Conservation (phyloP, 1,140 invertebrate species). For the Brachionus sp. region DNA sequence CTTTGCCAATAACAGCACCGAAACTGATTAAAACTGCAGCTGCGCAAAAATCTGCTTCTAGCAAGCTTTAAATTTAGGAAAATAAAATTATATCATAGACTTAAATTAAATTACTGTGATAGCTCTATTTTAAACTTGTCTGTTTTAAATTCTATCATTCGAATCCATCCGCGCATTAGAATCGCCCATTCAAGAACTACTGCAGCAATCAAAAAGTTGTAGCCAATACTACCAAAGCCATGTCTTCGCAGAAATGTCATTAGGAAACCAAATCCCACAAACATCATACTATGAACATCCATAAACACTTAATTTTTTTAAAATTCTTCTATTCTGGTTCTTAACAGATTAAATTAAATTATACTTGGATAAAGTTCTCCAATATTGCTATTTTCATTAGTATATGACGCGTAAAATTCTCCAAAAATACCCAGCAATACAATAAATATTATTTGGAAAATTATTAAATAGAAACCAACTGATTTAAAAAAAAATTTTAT, state of each 20-base stretch:
- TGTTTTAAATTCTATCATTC: slow-evolving; percentile 32
- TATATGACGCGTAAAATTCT: not conserved
- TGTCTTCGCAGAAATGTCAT: slow-evolving; percentile 87
- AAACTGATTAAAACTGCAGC: slow-evolving; percentile 86
- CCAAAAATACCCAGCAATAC: slow-evolving; percentile 12
- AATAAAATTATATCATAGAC: not conserved
- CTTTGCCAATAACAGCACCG: slow-evolving; percentile 80
- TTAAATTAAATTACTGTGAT: slow-evolving; percentile 51
- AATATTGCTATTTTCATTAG: not conserved
- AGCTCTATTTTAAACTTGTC: slow-evolving; percentile 53
- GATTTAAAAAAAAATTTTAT: not conserved
- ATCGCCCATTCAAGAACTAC: slow-evolving; percentile 48
- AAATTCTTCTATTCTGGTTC: not conserved
- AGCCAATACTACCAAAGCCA: slow-evolving; percentile 57
- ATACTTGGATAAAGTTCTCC: not conserved
- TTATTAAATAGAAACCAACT: not conserved
- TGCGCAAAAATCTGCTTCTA: slow-evolving; percentile 79
- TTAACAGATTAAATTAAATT: not conserved
- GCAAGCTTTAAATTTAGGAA: slow-evolving; percentile 62
- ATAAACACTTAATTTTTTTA: slow-evolving; percentile 47
- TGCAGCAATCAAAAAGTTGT: slow-evolving; percentile 48
- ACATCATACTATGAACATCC: slow-evolving; percentile 74
- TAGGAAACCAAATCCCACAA: slow-evolving; percentile 85
- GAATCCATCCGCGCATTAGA: slow-evolving; percentile 47
- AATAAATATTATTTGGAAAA: slow-evolving; percentile 18